Conservation (phyloP, 2,113 vertebrate species). For the Colaptes auratus region DNA sequence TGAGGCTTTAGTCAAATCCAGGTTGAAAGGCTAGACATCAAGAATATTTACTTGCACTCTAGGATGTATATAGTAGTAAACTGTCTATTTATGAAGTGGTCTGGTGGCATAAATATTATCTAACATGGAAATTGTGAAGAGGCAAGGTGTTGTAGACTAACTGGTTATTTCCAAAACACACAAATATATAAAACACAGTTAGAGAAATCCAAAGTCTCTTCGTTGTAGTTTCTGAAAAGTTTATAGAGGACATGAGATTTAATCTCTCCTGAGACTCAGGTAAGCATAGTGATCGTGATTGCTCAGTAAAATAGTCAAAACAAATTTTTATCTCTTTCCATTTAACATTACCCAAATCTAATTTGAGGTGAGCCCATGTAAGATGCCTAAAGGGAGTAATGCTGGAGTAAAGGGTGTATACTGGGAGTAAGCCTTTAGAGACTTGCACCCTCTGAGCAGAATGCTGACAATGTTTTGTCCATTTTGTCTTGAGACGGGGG, state of each 20-base stretch:
- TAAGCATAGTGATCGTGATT: neutral
- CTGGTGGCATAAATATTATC: neutral
- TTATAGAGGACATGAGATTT: neutral
- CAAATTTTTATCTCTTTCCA: neutral
- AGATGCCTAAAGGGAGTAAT: neutral
- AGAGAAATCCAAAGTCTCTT: neutral
- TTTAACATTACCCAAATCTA: neutral
- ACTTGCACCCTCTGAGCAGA: neutral
- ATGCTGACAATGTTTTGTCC: neutral
- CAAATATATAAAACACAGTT: neutral
- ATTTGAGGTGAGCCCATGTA: neutral
- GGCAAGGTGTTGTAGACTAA: neutral
- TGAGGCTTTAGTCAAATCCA: neutral
- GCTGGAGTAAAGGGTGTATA: too few species aligned
- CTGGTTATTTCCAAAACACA: neutral
- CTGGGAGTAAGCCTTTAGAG: too few species aligned
- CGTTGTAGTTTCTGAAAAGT: neutral
- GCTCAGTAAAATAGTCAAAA: neutral
- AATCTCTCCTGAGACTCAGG: neutral
- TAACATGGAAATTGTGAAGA: neutral
- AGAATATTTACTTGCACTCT: neutral
- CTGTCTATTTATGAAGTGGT: neutral
- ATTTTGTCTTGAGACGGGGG: neutral
- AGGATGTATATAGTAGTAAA: neutral
- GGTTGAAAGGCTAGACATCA: neutral